Conservation (phyloP, 2,888 invertebrate genomes). For the Scrobipalpa costella region DNA sequence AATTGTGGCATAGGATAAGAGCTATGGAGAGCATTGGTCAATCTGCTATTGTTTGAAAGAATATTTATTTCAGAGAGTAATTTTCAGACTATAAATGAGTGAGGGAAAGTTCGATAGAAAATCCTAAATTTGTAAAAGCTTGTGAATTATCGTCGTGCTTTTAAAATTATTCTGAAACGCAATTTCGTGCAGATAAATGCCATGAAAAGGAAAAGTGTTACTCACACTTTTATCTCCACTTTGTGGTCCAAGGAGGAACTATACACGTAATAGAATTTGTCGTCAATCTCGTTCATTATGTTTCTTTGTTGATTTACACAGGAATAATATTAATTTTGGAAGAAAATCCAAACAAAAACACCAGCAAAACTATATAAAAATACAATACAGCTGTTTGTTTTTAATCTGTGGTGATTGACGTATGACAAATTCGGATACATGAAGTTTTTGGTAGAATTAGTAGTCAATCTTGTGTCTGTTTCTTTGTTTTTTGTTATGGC, state of each 20-base stretch:
- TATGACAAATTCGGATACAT: background rate
- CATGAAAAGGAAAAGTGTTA: constrained; percentile 35
- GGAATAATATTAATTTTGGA: background rate
- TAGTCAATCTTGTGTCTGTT: background rate
- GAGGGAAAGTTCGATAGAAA: background rate
- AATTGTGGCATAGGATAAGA: background rate
- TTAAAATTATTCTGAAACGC: background rate
- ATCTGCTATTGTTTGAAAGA: background rate
- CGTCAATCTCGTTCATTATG: constrained; percentile 86
- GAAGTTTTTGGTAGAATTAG: background rate
- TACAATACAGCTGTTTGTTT: background rate
- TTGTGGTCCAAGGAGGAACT: constrained; percentile 94
- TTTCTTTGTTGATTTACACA: background rate
- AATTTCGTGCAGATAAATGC: background rate
- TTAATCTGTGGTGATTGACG: background rate
- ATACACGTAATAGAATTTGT: constrained; percentile 92
- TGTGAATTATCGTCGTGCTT: too few relatives aligned
- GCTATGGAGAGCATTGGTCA: background rate
- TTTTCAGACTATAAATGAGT: background rate
- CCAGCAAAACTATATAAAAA: background rate
- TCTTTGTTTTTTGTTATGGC: background rate
- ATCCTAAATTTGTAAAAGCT: background rate
- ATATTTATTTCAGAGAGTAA: background rate
- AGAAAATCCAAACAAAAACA: background rate
- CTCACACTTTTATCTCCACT: constrained; percentile 96